A percentile compares a stretch with the other conserved stretches of the same genome.
Conservation (phyloP, 2,797 vertebrate genomes). For the Halcyon chelicuti region DNA sequence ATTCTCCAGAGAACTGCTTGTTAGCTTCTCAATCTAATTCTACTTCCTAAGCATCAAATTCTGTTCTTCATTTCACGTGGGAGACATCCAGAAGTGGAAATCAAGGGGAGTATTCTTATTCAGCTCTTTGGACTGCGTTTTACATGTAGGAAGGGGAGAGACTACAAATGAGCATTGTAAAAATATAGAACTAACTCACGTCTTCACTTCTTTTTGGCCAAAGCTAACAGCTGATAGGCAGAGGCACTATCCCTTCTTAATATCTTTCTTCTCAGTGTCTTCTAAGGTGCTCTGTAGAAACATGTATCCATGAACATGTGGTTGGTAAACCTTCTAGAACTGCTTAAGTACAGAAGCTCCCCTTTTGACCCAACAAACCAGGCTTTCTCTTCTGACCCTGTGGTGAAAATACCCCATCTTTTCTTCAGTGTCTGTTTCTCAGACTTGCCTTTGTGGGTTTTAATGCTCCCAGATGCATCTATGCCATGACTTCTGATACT, state of each 20-base stretch:
- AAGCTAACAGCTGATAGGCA: neutral
- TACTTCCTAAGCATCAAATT: neutral
- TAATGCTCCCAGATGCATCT: neutral
- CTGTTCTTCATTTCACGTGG: neutral
- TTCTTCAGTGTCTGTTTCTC: neutral
- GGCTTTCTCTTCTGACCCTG: neutral
- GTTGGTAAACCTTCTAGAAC: neutral
- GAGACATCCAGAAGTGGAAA: neutral
- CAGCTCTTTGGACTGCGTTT: neutral
- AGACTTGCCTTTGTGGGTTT: neutral
- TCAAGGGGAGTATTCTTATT: neutral
- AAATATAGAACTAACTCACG: neutral
- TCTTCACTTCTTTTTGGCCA: neutral
- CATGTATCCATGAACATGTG: neutral
- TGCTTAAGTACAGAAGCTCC: neutral
- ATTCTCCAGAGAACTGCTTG: neutral
- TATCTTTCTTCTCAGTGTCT: neutral
- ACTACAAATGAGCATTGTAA: neutral
- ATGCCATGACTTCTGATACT: neutral
- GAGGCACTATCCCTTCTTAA: neutral
- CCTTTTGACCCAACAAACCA: neutral
- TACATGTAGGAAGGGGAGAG: neutral
- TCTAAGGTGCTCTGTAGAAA: neutral
- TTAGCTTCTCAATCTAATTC: neutral
- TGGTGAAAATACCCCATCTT: neutral